Evolutionary conservation across 1,140 invertebrate genomes (phyloP).

Genomic region (Bombus pyrosoma): DNA sequence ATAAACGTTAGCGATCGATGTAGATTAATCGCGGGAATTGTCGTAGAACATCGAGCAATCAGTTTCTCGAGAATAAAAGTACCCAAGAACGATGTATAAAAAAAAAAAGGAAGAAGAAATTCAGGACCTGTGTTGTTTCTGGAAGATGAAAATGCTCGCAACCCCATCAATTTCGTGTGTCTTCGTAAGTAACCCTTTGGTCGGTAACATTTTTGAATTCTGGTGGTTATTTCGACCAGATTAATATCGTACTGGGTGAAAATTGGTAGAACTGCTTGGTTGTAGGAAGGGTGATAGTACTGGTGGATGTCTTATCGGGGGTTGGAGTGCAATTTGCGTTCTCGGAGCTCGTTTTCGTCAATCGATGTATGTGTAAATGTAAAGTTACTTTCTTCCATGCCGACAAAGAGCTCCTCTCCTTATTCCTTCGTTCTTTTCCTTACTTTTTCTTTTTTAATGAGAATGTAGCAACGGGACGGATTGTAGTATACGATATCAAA

Average conservation of each 20-base stretch:
- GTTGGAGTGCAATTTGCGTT: constrained; percentile 14
- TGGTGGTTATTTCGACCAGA: no score
- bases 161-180: not conserved
- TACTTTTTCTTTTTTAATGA: not conserved
- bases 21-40: constrained; percentile 73
- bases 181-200: constrained; percentile 8
- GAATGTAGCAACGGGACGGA: constrained; percentile 19
- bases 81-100: not conserved
- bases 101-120: not conserved
- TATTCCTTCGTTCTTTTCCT: not conserved
- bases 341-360: not conserved
- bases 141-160: not conserved
- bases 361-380: not conserved
- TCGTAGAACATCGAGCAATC: constrained; percentile 31
- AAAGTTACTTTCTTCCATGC: not conserved
- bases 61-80: constrained; percentile 2
- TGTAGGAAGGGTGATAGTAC: constrained; percentile 1
- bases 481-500: not conserved
- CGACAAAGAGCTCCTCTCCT: not conserved
- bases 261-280: not conserved
- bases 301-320: not conserved
- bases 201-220: not conserved
- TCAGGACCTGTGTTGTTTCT: not conserved
- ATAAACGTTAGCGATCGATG: constrained; percentile 78
- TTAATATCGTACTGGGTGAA: not conserved